Conservation (phyloP, 53 echinoderm and acorn worm genomes). For the Echinometra lucunter region DNA sequence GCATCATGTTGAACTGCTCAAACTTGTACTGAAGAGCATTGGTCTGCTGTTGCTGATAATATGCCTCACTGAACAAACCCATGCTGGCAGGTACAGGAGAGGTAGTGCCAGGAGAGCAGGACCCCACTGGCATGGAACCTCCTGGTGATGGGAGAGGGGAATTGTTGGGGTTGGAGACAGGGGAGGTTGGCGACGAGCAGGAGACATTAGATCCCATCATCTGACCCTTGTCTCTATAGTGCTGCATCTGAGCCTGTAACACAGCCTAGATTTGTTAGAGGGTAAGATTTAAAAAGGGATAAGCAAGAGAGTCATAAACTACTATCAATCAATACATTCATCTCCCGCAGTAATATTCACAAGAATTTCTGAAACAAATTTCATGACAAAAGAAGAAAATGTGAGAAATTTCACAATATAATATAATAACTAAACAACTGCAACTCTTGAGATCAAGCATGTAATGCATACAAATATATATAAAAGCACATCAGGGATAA, state of each 20-base stretch:
- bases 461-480: no score
- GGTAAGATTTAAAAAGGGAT: neutral
- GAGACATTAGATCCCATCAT: constrained; percentile 78
- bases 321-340: neutral
- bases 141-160: constrained; percentile 91
- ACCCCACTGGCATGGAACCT: constrained; percentile 30
- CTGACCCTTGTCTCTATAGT: constrained; percentile 81
- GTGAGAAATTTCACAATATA: neutral
- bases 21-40: constrained; percentile 92
- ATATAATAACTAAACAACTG: no score
- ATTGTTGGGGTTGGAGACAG: constrained; percentile 93
- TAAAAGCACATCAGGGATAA: no score
- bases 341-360: neutral
- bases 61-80: constrained; percentile 76
- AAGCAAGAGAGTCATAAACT: neutral
- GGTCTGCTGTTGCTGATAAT: constrained; percentile 84
- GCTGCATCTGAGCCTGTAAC: constrained; percentile 75
- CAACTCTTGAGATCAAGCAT: no score
- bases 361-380: neutral
- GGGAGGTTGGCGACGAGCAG: constrained; percentile 98
- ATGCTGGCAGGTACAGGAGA: constrained; percentile 58
- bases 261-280: neutral
- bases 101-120: constrained; percentile 79
- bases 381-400: neutral
- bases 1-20: constrained; percentile 96